Base-by-base conservation (phyloP, 2,888 invertebrate species). In the Caenorhabditis becei region DNA sequence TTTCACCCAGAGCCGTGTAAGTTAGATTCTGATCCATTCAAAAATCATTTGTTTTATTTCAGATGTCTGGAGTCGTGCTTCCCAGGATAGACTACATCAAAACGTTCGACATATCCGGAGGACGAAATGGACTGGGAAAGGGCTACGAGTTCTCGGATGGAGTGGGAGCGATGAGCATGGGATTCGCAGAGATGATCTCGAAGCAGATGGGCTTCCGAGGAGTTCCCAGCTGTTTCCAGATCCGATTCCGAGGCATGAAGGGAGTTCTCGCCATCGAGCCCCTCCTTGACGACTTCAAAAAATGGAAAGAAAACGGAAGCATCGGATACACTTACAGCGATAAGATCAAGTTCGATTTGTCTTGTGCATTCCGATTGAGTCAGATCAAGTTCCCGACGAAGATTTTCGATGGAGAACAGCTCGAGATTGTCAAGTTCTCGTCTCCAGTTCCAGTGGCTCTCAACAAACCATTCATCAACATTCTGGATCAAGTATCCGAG, bases 401-500 rank as follows among this genome's bases (percentile, higher is more conserved):
- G 26, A 62, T 37, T 10, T 56, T 53, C 37, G 7, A 24, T 1
- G 63, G 69, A 32, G 62, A 71, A 14, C 54, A 66, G 11, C 37
- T 83, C n/a, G 90, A 91, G 62, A 83, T 90, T 14, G 90, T 90
- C 18, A 90, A 91, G 67, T 83, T 79, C 67, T 86, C 87, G 3
- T 77, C 82, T 14, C 89, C 90, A 0, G 80, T 83, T 47, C 63
- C 80, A 1, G 85, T 91, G 8, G 83, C 86, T 24, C 84, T 91
- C 59, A 92, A 92, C 83, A 88, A 89, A 51, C 92, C 91, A 16
- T 87, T 91, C 51, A 91, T 92, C 67, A 89, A 89, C 78, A 87
- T 92, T 62, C 72, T 92, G 58, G 90, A 90, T 78, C 90, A 86
- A 79, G 74, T 81, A 2, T 83, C 86, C 1, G 86, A 84, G 41